Percentiles rank a stretch among this genome's conserved stretches.
These are phyloP conservation scores for Melinopterus prodromus DNA, from an alignment of 2,888 invertebrate genomes.

Conservation along the genomic window DNA sequence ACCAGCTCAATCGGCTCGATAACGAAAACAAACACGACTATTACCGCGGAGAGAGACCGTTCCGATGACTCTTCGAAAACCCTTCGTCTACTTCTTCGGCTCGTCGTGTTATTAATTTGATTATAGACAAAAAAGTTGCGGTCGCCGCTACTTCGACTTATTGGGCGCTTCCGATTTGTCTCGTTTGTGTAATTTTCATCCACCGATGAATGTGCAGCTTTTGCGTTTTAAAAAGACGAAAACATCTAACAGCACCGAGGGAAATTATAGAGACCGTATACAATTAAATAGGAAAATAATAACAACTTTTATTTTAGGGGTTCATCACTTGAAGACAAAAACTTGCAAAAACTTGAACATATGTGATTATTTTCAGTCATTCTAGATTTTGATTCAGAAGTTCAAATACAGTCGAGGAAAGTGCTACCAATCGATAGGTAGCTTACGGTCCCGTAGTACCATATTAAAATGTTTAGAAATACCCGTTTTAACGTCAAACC, in stretches of 20 bases:
- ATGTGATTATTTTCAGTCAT: neutral
- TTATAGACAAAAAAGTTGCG: slow-evolving; percentile 32
- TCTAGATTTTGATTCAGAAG: too few relatives aligned
- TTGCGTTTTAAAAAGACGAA: neutral
- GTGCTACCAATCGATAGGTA: too few relatives aligned
- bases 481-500: too few relatives aligned
- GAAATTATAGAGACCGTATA: neutral
- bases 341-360: neutral
- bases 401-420: too few relatives aligned
- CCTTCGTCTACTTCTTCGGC: slow-evolving; percentile 14
- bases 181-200: neutral
- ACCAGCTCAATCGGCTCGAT: neutral
- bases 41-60: slow-evolving; percentile 17
- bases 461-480: too few relatives aligned
- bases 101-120: slow-evolving; percentile 30
- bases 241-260: neutral
- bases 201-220: neutral
- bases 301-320: neutral
- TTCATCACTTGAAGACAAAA: neutral
- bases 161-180: slow-evolving; percentile 35
- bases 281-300: neutral
- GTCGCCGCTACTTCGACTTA: slow-evolving; percentile 24
- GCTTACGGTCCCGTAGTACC: too few relatives aligned
- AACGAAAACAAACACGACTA: slow-evolving; percentile 27
- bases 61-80: slow-evolving; percentile 5